phyloP scores from a whole-genome alignment of 2,113 vertebrate genomes.

The Psettodes erumei region DNA sequence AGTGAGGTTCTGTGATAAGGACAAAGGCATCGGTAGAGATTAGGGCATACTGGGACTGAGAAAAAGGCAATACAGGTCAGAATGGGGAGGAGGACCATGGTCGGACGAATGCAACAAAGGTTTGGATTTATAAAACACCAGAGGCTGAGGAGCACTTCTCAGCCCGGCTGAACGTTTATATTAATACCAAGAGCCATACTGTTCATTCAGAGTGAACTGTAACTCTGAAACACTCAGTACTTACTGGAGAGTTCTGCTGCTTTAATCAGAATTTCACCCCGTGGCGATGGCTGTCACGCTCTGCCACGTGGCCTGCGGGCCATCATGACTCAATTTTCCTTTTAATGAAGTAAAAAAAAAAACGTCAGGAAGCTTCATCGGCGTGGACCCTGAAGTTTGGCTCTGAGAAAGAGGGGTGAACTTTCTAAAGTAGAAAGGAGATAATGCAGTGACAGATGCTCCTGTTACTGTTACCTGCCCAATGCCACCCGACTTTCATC shows the following conservation, averaged over 20 bases:
- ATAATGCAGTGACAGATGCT: constrained; percentile 4
- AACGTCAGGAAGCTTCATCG: constrained; percentile 32
- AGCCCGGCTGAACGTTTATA: constrained; percentile 6
- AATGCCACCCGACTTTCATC: constrained; percentile 2
- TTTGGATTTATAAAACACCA: constrained; percentile 10
- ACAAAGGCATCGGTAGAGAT: constrained; percentile 67
- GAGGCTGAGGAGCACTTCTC: background rate
- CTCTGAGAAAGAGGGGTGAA: constrained; percentile 44
- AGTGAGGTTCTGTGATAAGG: constrained; percentile 39
- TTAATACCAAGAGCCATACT: background rate
- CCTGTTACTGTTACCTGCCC: background rate
- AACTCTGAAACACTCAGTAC: background rate
- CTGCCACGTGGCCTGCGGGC: background rate
- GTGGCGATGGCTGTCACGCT: background rate
- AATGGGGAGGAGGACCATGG: constrained; percentile 4
- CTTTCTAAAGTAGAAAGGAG: constrained; percentile 19
- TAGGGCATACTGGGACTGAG: constrained; percentile 34
- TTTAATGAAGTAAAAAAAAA: constrained; percentile 21
- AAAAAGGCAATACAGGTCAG: constrained; percentile 59
- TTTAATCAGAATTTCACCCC: constrained; percentile 7
- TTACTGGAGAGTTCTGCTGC: background rate
- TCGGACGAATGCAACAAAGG: constrained; percentile 48
- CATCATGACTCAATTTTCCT: no score
- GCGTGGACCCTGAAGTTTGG: constrained; percentile 60
- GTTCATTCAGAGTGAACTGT: background rate